Evolutionary conservation across 2,113 vertebrate genomes (phyloP), one percentile per base, ranked within the genome.

Genomic region (Dipodomys merriami): DNA sequence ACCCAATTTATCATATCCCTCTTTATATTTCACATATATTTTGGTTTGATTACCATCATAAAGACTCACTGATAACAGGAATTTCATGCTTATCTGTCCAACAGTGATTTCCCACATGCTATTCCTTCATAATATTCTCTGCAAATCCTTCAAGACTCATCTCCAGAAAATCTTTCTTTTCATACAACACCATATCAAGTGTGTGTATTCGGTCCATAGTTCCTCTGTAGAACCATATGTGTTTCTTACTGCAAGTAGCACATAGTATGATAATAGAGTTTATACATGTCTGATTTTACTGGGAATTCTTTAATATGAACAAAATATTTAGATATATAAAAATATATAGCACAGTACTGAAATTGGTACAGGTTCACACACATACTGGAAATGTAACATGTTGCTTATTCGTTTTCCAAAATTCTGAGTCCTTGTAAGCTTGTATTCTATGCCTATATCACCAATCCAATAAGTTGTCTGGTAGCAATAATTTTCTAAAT

Each of bases 331-430:
- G 39, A 39, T 39, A 39, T 81, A n/a, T 46, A 3, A 91, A 64
- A 29, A 12, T 7, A 83, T 65, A 16, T 82, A 67, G 2, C 29
- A 20, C 16, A n/a, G 16, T 49, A 79, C 35, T 92, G n/a, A 90
- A 72, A 53, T 69, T 53, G 46, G 2, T 44, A 67, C 29, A 67
- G 44, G 53, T 33, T 67, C 49, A 76, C 39, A 5, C 90, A 81
- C 76, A 67, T 29, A 7, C 80, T 93, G 29, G 18, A 2, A 74
- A 25, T 80, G 29, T 33, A 76, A 18, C 90, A 72, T 78, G 57
- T 39, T 83, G 94, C 83, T 67, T 77, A 72, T 74, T 94, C 74
- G 7, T 83, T 65, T 89, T 20, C 22, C 46, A 72, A 57, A 57
- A 57, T 57, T 57, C 53, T 57, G 53, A 57, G 53, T 57, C 53